A percentile compares a stretch with the other conserved stretches of the same genome.
phyloP scores from a whole-genome alignment of 2,797 vertebrate species.

The Sciurus vulgaris region DNA sequence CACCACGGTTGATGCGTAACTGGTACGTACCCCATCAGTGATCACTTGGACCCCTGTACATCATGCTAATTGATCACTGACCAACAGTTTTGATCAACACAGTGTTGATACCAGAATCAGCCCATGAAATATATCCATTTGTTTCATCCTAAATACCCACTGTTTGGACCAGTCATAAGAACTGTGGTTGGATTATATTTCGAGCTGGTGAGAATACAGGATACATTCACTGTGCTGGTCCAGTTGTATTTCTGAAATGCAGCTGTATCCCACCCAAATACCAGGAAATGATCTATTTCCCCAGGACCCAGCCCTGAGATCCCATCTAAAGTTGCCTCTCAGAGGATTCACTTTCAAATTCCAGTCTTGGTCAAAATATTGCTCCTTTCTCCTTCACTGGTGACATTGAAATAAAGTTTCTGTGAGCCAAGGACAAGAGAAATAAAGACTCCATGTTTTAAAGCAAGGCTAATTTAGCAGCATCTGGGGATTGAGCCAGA shows the following conservation, averaged over 20 bases:
- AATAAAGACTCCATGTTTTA: background rate
- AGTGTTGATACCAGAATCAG: background rate
- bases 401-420: conserved; percentile 19
- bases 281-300: background rate
- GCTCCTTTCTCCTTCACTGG: background rate
- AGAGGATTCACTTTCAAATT: background rate
- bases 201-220: background rate
- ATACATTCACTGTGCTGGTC: background rate
- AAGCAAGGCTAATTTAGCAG: background rate
- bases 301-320: background rate
- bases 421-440: background rate
- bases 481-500: background rate
- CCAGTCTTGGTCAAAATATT: background rate
- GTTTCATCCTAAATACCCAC: background rate
- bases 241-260: background rate
- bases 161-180: background rate
- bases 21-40: background rate
- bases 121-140: background rate
- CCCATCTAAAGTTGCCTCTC: background rate
- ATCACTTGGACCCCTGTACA: background rate
- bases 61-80: background rate
- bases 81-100: background rate
- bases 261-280: background rate
- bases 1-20: background rate
- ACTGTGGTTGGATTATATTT: background rate